Conservation (phyloP, 1,140 invertebrate genomes). For the Papilio polytes region DNA sequence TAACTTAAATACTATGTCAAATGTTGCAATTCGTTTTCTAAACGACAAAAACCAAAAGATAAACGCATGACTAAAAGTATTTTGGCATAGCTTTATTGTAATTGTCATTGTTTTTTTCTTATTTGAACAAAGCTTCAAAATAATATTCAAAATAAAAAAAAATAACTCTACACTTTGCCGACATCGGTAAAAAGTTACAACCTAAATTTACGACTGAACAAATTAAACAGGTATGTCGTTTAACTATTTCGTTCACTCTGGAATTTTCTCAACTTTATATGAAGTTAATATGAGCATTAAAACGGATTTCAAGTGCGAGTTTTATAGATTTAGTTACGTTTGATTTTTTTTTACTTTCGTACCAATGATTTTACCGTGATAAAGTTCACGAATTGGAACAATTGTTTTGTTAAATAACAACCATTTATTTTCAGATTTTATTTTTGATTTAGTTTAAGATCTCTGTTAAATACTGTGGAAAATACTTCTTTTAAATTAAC, state of each 20-base stretch:
- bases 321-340: neutral
- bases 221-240: conserved; percentile 2
- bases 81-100: neutral
- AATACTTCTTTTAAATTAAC: neutral
- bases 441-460: neutral
- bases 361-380: too few species aligned
- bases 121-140: too few species aligned
- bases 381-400: neutral
- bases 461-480: too few species aligned
- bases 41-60: neutral
- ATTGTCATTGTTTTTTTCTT: too few species aligned
- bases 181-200: neutral
- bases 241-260: conserved; percentile 2
- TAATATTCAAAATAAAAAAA: neutral
- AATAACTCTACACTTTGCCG: neutral
- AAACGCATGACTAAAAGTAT: neutral
- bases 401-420: too few species aligned
- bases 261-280: neutral
- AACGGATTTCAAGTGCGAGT: neutral
- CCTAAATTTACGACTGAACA: neutral
- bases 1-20: neutral
- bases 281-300: conserved; percentile 2
- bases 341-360: neutral
- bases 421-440: neutral
- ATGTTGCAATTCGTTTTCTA: neutral